Conservation (phyloP, 2,888 invertebrate genomes). For the Xanthostigma xanthostigma region DNA sequence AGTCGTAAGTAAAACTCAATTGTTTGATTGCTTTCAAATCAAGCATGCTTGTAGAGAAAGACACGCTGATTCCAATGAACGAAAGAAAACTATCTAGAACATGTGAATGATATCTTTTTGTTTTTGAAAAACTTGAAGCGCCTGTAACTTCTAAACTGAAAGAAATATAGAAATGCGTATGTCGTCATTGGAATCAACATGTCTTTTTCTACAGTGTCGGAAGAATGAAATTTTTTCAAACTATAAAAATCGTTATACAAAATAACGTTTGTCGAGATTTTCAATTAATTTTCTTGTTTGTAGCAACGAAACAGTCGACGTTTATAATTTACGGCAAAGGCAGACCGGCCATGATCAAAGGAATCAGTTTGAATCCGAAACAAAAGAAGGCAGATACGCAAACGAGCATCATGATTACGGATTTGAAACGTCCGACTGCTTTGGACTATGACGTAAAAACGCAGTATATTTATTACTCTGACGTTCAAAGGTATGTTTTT, state of each 20-base stretch:
- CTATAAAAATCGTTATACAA: neutral
- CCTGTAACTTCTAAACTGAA: no score
- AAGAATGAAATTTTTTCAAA: no score
- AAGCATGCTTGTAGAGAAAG: no score
- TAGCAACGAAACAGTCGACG: slow-evolving; percentile 39
- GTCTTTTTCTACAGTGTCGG: no score
- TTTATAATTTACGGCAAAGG: slow-evolving; percentile 53
- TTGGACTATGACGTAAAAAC: slow-evolving; percentile 50
- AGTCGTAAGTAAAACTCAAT: slow-evolving; percentile 30
- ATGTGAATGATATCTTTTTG: no score
- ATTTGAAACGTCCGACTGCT: slow-evolving; percentile 46
- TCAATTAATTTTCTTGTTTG: slow-evolving; percentile 1
- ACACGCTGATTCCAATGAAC: no score
- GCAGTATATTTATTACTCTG: slow-evolving; percentile 48
- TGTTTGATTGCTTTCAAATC: no score
- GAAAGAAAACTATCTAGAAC: no score
- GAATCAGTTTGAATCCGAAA: slow-evolving; percentile 32
- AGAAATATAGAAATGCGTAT: no score
- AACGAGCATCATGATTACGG: slow-evolving; percentile 43
- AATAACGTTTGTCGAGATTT: neutral
- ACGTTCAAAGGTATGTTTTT: slow-evolving; percentile 29
- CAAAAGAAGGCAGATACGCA: slow-evolving; percentile 37
- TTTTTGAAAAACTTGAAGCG: no score
- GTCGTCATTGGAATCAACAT: no score
- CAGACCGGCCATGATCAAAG: slow-evolving; percentile 55